Evolutionary conservation across 2,113 vertebrate species (phyloP), one percentile per base, ranked within the genome.

Genomic region (Phyllopteryx taeniolatus): DNA sequence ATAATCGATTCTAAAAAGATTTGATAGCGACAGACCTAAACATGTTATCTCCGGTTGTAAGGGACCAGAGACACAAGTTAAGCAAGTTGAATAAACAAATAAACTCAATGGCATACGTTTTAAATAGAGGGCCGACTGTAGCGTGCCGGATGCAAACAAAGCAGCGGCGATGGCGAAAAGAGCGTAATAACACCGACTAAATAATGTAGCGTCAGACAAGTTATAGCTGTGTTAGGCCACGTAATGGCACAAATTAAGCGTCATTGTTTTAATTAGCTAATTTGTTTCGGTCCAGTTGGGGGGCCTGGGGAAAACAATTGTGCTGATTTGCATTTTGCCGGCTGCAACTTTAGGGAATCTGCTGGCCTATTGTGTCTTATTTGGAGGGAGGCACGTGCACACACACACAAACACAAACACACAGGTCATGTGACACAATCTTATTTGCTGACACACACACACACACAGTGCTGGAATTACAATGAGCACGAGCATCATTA

Each of bases 401-500:
- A 27, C 53, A 56, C 53, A 46, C 59, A 76, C 60, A 60, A 61
- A 72, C 19, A 53, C 68, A 68, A 68, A 77, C 82, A 27, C 59
- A 39, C 59, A 61, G 31, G 14, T 66, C 44, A 31, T 66, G 20
- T 31, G 43, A 22, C 63, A 65, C 63, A 47, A 66, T 27, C 64
- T 66, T n/a, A 15, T 66, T 66, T 44, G 7, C 64, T 8, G 35
- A 68, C 43, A 54, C 65, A 79, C 60, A 62, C 51, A 70, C 22
- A 53, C 68, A 67, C 72, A 77, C 80, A 27, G 68, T 1, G 10
- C 54, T 65, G 71, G 88, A 87, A 87, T 88, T 74, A 83, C 84
- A 90, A 86, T 89, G 80, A 89, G 83, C 63, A 9, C 60, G 64
- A 86, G 70, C 83, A 83, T 87, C 87, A 88, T 87, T 75, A 87